These are phyloP conservation scores for Drosophila affinis DNA, from an alignment of 2,888 invertebrate genomes.

Conservation along the genomic window DNA sequence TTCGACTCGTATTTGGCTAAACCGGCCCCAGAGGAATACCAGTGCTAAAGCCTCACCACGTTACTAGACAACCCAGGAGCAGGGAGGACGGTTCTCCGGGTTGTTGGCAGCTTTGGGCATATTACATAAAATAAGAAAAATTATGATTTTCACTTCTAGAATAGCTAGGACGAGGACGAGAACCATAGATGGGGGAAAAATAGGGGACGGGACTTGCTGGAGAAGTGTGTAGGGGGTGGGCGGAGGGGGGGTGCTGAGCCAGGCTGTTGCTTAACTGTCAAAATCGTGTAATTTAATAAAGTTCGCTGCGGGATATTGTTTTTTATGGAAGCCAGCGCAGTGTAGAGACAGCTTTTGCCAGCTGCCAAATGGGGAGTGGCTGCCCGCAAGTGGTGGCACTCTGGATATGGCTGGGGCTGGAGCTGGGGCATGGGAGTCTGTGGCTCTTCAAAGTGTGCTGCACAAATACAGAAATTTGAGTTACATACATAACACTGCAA, in stretches of 20 bases:
- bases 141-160: constrained; percentile 68
- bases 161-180: constrained; percentile 7
- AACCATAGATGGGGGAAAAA: constrained; percentile 12
- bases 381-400: constrained; percentile 2
- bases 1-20: constrained; percentile 67
- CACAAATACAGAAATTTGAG: constrained; percentile 46
- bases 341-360: constrained; percentile 58
- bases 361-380: constrained; percentile 54
- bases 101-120: constrained; percentile 61
- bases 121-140: constrained; percentile 75
- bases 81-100: constrained; percentile 7
- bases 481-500: constrained; percentile 39
- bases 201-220: neutral
- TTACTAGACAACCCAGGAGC: constrained; percentile 36
- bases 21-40: constrained; percentile 73
- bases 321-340: constrained; percentile 48
- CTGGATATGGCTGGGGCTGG: neutral
- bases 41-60: constrained; percentile 30
- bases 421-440: constrained; percentile 8
- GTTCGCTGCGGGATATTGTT: constrained; percentile 83
- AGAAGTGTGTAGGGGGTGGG: too few relatives aligned
- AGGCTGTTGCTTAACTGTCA: constrained; percentile 80
- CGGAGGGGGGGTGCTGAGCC: constrained; percentile 1
- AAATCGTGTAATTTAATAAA: constrained; percentile 84
- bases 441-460: constrained; percentile 51